Base-by-base conservation (phyloP, 2,888 invertebrate genomes). In the Dasysyrphus albostriatus region DNA sequence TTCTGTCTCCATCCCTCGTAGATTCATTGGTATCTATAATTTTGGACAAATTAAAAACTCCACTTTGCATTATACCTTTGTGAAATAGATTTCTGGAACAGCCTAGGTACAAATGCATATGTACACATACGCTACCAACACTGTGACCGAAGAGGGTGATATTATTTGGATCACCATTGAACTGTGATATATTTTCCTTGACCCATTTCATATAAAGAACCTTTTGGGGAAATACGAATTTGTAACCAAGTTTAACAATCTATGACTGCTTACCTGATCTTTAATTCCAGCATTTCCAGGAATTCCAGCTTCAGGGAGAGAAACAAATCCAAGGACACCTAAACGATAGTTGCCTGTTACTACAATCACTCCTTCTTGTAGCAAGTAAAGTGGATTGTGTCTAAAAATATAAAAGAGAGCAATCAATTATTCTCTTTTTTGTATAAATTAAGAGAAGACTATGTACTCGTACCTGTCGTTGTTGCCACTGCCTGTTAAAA, bases 181-280 rank as follows among this genome's bases (percentile, higher is more conserved):
- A 89, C 92, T 92, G 84, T 89, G 88, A 51, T 92, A 93, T 79
- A 92, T 93, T 67, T 7, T 92, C 93, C 0, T 92, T 49, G 92
- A 91, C 54, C 61, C 92, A 90, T 85, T 92, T 91, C 90, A 93
- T 91, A 58, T 93, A 94, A 44, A 93, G 72, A 19, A 49, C 49
- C 67, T 67, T n/a, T 67, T 73, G 72, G 78, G 88, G 90, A 9
- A 73, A 78, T 16, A 19, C 0, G 12, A 24, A 19, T 7, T 5
- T 7, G 8, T 34, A 42, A 32, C 3, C 8, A 29, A 14, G 6
- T 7, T 44, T 51, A 0, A 3, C 6, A 24, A 7, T 9, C 32
- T 9, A 0, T 16, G 5, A 32, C 0, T 7, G 14, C n/a, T 61
- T 72, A 89, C 89, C 78, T 90, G 90, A 88, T 90, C 90, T 32